Conservation (phyloP, 2,797 vertebrate species). For the Harpagifer antarcticus region DNA sequence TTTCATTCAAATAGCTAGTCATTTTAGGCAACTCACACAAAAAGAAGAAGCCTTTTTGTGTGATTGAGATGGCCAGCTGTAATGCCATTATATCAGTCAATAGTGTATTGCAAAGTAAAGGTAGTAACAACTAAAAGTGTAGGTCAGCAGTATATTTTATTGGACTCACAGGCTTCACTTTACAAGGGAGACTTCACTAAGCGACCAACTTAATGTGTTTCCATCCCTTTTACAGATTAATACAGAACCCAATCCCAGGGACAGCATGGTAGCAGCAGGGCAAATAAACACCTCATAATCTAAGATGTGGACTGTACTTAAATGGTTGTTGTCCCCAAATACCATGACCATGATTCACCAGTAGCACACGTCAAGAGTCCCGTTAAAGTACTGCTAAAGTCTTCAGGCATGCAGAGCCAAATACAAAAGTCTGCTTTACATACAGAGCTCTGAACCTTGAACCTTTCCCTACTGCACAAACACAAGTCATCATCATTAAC, state of each 20-base stretch:
- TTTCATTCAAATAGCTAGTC: constrained; percentile 10
- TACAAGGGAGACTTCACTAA: constrained; percentile 61
- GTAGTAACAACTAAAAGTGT: constrained; percentile 33
- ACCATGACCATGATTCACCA: constrained; percentile 59
- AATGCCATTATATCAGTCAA: constrained; percentile 22
- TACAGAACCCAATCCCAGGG: constrained; percentile 51
- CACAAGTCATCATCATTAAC: constrained; percentile 57
- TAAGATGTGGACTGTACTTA: constrained; percentile 49
- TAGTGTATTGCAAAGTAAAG: constrained; percentile 24
- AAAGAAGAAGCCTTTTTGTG: constrained; percentile 3
- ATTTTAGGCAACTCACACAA: background rate
- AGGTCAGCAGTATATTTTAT: constrained; percentile 57
- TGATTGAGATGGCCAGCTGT: constrained; percentile 21
- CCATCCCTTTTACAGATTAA: constrained; percentile 66
- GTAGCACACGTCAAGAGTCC: constrained; percentile 54
- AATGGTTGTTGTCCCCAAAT: constrained; percentile 43
- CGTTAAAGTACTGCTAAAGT: constrained; percentile 53
- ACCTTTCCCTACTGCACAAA: constrained; percentile 22
- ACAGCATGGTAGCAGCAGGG: constrained; percentile 61
- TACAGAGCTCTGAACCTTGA: constrained; percentile 37
- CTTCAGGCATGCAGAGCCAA: constrained; percentile 42
- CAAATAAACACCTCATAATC: constrained; percentile 72
- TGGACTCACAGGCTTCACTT: constrained; percentile 46
- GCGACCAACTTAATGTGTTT: constrained; percentile 50
- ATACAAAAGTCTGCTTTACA: constrained; percentile 47